These are phyloP conservation scores for Tringa solitaria DNA, from an alignment of 2,113 vertebrate species.

Conservation along the genomic window DNA sequence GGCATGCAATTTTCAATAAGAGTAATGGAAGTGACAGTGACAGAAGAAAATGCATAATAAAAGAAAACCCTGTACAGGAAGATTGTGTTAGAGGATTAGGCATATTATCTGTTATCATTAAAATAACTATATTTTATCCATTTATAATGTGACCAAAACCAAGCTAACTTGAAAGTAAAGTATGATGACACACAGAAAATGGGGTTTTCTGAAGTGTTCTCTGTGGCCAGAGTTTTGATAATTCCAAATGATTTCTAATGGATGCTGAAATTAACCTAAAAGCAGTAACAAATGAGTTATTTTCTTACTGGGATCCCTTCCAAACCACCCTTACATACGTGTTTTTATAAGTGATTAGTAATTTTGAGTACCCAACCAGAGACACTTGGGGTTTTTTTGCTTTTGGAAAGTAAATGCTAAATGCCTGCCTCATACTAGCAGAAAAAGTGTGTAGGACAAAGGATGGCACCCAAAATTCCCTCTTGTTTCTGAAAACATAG, in stretches of 20 bases:
- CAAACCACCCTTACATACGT: neutral
- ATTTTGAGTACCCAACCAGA: neutral
- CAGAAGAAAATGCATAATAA: neutral
- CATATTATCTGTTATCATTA: conserved; percentile 12
- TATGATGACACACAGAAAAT: neutral
- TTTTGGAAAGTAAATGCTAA: neutral
- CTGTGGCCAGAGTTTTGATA: neutral
- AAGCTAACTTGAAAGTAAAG: neutral
- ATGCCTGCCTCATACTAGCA: neutral
- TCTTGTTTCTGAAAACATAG: neutral
- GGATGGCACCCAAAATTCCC: neutral
- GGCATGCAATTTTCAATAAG: neutral
- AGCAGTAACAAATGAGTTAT: neutral
- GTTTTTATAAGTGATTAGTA: neutral
- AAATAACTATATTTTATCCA: neutral
- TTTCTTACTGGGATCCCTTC: neutral
- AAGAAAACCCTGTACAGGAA: neutral
- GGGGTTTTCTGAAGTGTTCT: neutral
- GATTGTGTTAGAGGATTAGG: neutral
- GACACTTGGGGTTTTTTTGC: neutral
- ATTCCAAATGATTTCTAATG: neutral
- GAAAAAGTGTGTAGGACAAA: neutral
- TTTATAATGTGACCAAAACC: neutral
- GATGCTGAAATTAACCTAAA: neutral
- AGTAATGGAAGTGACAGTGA: neutral